phyloP scores from a whole-genome alignment of 2,888 invertebrate genomes.

The Spialia ferax region DNA sequence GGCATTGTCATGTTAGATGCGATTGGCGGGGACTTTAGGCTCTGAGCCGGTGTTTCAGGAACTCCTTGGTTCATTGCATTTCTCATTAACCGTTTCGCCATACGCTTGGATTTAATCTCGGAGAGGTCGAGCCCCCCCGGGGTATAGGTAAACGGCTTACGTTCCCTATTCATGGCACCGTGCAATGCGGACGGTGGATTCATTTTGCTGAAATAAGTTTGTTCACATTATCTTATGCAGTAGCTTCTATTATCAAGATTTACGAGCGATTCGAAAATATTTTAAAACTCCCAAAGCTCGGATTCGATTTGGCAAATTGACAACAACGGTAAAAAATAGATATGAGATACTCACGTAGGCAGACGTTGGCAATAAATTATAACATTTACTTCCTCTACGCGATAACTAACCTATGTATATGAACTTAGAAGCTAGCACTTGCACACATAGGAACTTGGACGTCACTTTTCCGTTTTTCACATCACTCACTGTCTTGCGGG shows the following conservation, averaged over 20 bases:
- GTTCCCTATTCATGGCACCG: constrained; percentile 96
- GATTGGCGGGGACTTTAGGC: constrained; percentile 78
- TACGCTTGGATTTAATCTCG: constrained; percentile 95
- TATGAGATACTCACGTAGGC: constrained; percentile 74
- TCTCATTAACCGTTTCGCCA: constrained; percentile 91
- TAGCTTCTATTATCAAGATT: constrained; percentile 44
- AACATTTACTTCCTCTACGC: constrained; percentile 69
- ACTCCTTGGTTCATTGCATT: constrained; percentile 90
- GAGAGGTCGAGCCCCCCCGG: constrained; percentile 97
- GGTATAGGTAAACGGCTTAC: constrained; percentile 98
- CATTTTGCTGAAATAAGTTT: constrained; percentile 78
- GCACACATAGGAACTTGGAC: constrained; percentile 53
- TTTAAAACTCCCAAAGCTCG: constrained; percentile 57
- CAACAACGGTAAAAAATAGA: constrained; percentile 75
- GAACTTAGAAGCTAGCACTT: constrained; percentile 60
- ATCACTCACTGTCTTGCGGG: constrained; percentile 63
- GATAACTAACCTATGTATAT: constrained; percentile 48
- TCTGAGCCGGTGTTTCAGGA: constrained; percentile 86
- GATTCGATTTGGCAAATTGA: constrained; percentile 75
- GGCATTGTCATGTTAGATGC: constrained; percentile 65
- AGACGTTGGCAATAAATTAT: constrained; percentile 62
- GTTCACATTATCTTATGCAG: constrained; percentile 28
- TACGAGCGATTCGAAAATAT: constrained; percentile 56
- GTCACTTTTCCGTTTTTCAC: constrained; percentile 58
- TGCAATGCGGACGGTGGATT: constrained; percentile 95